phyloP scores from a whole-genome alignment of 2,113 vertebrate species.

The mouse (Mus musculus) region GRCm39 chr5:62419001-62419500 shows the following conservation, averaged over 20 bases:
- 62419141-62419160: constrained; percentile 57
- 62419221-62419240: constrained; percentile 31
- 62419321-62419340: background rate
- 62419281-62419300: constrained; percentile 21
- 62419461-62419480: background rate
- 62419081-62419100: constrained; percentile 67
- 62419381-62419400: background rate
- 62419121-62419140: constrained; percentile 57
- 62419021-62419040: constrained; percentile 40
- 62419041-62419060: constrained; percentile 64
- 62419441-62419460: background rate
- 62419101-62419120: constrained; percentile 69
- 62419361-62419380: background rate
- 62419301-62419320: background rate
- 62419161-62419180: constrained; percentile 58
- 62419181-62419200: constrained; percentile 43
- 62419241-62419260: constrained; percentile 36
- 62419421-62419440: background rate
- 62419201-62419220: constrained; percentile 39
- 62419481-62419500: background rate
- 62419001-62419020: constrained; percentile 41
- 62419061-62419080: constrained; percentile 75
- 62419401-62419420: background rate
- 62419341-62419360: background rate
- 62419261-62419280: constrained; percentile 37